These are phyloP conservation scores for sheep (Ovis aries) DNA, from an alignment of 2,113 vertebrate genomes.

Conservation along the genomic window DNA sequence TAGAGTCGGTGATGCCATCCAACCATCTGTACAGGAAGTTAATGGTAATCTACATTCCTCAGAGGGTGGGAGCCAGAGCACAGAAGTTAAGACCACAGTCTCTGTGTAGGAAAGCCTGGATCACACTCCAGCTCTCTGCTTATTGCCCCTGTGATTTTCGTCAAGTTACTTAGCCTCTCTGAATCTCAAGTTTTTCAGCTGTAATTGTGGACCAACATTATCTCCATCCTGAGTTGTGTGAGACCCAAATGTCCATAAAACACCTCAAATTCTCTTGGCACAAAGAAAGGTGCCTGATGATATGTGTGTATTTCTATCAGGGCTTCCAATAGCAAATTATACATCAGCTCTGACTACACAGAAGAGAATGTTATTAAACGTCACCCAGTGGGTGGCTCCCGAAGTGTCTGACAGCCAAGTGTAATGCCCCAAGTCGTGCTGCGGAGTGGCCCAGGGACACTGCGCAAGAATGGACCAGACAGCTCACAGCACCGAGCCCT, in stretches of 20 bases:
- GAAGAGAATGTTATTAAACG: neutral
- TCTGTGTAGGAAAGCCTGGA: neutral
- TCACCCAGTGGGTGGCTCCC: neutral
- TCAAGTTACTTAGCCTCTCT: neutral
- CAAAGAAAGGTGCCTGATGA: neutral
- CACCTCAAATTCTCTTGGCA: neutral
- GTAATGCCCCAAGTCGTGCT: neutral
- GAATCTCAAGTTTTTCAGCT: neutral
- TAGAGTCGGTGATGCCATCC: neutral
- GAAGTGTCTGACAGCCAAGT: neutral
- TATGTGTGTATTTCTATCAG: neutral
- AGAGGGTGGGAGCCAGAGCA: neutral
- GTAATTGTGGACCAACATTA: neutral
- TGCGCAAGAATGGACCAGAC: fast-evolving
- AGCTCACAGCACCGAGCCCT: neutral
- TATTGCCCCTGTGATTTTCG: neutral
- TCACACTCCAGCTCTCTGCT: neutral
- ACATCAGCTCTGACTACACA: neutral
- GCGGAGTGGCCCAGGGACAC: fast-evolving
- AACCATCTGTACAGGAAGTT: neutral
- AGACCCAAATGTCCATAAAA: neutral
- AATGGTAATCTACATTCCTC: neutral
- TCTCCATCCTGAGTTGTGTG: neutral
- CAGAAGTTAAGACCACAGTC: neutral
- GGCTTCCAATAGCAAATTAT: neutral